Percentiles rank a stretch among this genome's conserved stretches.
These are phyloP conservation scores for Coregonus suidteri DNA, from an alignment of 2,797 vertebrate genomes.

Conservation along the genomic window DNA sequence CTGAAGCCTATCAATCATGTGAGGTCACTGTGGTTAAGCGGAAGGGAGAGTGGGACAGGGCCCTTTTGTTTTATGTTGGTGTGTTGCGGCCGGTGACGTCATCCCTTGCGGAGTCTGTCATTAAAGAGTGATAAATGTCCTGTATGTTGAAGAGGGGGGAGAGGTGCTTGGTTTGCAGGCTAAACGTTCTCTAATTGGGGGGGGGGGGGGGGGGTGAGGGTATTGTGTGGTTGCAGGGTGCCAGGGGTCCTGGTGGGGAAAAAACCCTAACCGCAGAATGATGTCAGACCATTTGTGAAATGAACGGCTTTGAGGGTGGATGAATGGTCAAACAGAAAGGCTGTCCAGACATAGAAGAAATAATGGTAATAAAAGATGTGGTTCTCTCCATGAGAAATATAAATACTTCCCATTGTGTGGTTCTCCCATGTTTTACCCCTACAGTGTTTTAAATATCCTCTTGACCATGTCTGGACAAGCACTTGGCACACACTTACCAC, in stretches of 20 bases:
- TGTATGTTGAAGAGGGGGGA: conserved; percentile 21
- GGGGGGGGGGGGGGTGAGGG: no score
- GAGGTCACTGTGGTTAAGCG: conserved; percentile 54
- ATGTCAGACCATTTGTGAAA: conserved; percentile 57
- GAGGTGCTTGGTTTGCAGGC: conserved; percentile 26
- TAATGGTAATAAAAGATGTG: conserved; percentile 53
- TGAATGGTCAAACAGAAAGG: conserved; percentile 51
- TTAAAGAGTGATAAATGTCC: conserved; percentile 62
- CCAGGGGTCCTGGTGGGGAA: conserved; percentile 14
- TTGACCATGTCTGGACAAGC: conserved; percentile 11
- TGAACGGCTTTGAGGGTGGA: conserved; percentile 35
- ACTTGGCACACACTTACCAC: conserved; percentile 19
- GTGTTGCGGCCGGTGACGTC: conserved; percentile 64
- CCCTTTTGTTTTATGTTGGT: conserved; percentile 56
- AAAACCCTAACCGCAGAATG: conserved; percentile 61
- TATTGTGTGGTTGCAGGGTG: conserved; percentile 11
- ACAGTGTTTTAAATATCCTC: not conserved
- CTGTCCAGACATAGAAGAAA: conserved; percentile 59
- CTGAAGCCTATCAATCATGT: conserved; percentile 62
- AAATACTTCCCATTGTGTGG: conserved; percentile 62
- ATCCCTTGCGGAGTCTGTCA: conserved; percentile 63
- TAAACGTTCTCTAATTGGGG: conserved; percentile 49
- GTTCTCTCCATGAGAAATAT: conserved; percentile 46
- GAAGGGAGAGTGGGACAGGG: conserved; percentile 38
- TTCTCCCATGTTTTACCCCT: not conserved